These are phyloP conservation scores for Thalassophryne amazonica DNA, from an alignment of 2,797 vertebrate genomes.

Conservation along the genomic window DNA sequence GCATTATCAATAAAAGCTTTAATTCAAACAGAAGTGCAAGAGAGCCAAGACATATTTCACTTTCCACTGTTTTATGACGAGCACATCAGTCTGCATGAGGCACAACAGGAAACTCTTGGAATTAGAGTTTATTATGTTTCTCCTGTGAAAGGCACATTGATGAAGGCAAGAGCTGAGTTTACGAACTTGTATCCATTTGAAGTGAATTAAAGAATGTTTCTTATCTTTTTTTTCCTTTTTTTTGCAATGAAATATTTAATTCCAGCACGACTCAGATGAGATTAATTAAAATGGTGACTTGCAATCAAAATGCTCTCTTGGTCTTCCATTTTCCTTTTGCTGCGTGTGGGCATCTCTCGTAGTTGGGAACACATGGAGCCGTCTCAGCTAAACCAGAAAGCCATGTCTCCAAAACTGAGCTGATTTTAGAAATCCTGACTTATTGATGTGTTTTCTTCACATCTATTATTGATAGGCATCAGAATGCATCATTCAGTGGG, in stretches of 20 bases:
- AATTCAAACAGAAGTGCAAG: constrained; percentile 19
- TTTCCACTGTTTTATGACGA: constrained; percentile 20
- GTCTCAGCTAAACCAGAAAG: constrained; percentile 36
- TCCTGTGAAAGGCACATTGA: constrained; percentile 30
- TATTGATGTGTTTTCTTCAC: constrained; percentile 58
- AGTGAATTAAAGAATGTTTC: constrained; percentile 67
- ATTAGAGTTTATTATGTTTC: constrained; percentile 52
- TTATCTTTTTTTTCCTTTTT: constrained; percentile 58
- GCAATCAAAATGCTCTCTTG: constrained; percentile 40
- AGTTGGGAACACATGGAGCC: constrained; percentile 33
- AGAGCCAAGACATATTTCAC: constrained; percentile 27
- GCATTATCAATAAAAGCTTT: constrained; percentile 47
- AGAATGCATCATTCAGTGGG: constrained; percentile 38
- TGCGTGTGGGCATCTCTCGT: constrained; percentile 57
- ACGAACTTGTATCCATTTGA: constrained; percentile 72
- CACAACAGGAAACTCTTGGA: constrained; percentile 4
- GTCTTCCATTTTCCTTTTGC: constrained; percentile 40
- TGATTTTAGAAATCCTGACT: constrained; percentile 54
- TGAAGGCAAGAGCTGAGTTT: constrained; percentile 36
- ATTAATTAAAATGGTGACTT: constrained; percentile 66
- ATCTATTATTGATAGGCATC: constrained; percentile 47
- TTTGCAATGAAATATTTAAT: constrained; percentile 76
- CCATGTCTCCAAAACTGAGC: constrained; percentile 31
- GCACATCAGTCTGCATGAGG: constrained; percentile 21
- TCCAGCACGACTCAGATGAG: constrained; percentile 47